Evolutionary conservation across 2,113 vertebrate species (phyloP), one percentile per base, ranked within the genome.

Genomic region (Dicentrarchus labrax): DNA sequence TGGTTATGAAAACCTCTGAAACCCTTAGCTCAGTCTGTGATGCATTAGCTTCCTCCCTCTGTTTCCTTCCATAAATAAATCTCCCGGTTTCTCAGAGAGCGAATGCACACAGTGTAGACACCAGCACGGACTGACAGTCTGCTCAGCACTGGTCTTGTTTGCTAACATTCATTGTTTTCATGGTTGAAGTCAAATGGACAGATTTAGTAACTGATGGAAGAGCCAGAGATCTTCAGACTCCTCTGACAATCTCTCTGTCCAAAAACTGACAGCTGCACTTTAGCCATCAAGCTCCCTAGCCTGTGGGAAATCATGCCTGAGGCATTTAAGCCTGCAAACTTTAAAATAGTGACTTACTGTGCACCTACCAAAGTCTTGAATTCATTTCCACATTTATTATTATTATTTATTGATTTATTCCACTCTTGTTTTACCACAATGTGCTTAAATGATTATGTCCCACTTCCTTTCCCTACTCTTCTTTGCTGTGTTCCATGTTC

Each of bases 191-290:
- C n/a, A 24, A 48, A 21, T 19, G 56, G 22, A 57, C 59, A 30
- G 30, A 30, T 30, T 30, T 30, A 30, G 30, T 30, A 30, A 30
- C 30, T 30, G 30, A 30, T 30, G 30, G 30, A 30, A 4, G 17
- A 30, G 39, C 7, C 24, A 10, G n/a, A 68, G 17, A 51, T 36
- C 45, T 41, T 41, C 41, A 39, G 21, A 10, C 21, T 71, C 41
- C 57, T 71, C 51, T 56, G 30, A 66, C 45, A 10, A 22, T 36
- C 51, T 65, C 30, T 70, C 39, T 43, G 53, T 36, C 39, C 54
- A 36, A 6, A 67, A 73, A 38, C 54, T 56, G 76, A 48, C 65
- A 70, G 72, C 3, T 79, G 47, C 2, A 1, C 10, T 67, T 54
- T 51, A 8, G 8, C 11, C 30, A 10, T 38, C 43, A 69, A 57